Evolutionary conservation across 2,113 vertebrate genomes (phyloP).

Genomic region (Felis catus): F.catus_Fca126_mat1.0 CM031428.1:51410501-51411000

Average conservation of each 20-base stretch:
- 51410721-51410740: not conserved
- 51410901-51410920: constrained; percentile 34
- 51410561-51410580: not conserved
- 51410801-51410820: not conserved
- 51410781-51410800: not conserved
- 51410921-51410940: constrained; percentile 49
- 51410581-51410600: not conserved
- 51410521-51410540: not conserved
- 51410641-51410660: no score
- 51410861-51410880: constrained; percentile 33
- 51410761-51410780: not conserved
- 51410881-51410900: constrained; percentile 31
- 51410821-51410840: constrained; percentile 20
- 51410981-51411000: constrained; percentile 63
- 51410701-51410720: not conserved
- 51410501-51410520: not conserved
- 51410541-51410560: not conserved
- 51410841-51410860: constrained; percentile 25
- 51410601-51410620: not conserved
- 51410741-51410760: not conserved
- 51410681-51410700: not conserved
- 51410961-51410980: constrained; percentile 41
- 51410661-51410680: no score
- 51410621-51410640: not conserved
- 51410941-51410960: constrained; percentile 46